Conservation (phyloP, 2,113 vertebrate genomes). For the Actenoides hombroni region DNA sequence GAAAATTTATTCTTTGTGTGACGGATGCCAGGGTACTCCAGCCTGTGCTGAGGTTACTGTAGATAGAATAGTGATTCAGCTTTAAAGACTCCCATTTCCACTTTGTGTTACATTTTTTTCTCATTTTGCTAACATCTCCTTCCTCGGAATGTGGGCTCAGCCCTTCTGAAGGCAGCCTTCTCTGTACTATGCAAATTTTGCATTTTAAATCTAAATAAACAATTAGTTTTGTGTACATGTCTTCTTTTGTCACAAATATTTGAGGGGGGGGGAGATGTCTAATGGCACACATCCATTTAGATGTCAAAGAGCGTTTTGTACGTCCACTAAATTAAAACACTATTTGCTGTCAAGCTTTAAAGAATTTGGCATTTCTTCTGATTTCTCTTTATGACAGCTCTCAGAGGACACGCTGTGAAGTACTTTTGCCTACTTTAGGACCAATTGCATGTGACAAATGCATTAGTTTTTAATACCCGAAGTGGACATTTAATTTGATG, state of each 20-base stretch:
- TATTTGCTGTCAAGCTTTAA: constrained; percentile 50
- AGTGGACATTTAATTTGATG: constrained; percentile 26
- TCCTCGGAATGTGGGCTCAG: neutral
- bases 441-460: constrained; percentile 66
- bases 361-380: constrained; percentile 51
- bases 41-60: neutral
- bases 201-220: neutral
- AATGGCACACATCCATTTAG: constrained; percentile 46
- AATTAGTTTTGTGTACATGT: neutral
- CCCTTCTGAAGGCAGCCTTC: neutral
- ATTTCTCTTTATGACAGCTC: constrained; percentile 67
- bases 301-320: constrained; percentile 54
- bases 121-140: neutral
- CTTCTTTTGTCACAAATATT: constrained; percentile 15
- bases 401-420: constrained; percentile 47
- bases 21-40: neutral
- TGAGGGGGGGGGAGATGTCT: constrained; percentile 16
- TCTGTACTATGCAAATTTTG: neutral
- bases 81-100: neutral
- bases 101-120: neutral
- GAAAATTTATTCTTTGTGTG: neutral
- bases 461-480: constrained; percentile 53
- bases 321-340: constrained; percentile 62
- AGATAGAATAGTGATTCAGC: neutral
- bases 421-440: constrained; percentile 47